Percentiles rank a stretch among this genome's conserved stretches.
Evolutionary conservation across 2,888 invertebrate genomes (phyloP).

Genomic region (Melikaiella ostensackeni): DNA sequence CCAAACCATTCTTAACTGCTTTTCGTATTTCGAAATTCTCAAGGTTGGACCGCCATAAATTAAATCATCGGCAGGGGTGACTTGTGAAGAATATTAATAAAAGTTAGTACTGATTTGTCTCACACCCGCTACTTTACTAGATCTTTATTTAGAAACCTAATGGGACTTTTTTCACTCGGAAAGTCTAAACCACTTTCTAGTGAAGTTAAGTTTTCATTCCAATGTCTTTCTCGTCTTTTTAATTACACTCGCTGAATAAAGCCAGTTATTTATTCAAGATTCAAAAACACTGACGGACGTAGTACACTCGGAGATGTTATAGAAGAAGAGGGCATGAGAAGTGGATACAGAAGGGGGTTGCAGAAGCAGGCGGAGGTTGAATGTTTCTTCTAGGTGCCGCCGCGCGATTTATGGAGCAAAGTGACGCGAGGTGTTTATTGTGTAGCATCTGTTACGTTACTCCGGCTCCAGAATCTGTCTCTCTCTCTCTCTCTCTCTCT

Average conservation of each 20-base stretch:
- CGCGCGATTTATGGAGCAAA: conserved; percentile 76
- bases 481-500: conserved; percentile 41
- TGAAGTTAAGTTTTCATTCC: too few species aligned
- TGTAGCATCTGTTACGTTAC: conserved; percentile 73
- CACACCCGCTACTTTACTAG: too few species aligned
- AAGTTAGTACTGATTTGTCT: too few species aligned
- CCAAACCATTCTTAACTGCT: too few species aligned
- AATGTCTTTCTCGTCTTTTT: background rate
- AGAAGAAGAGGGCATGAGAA: conserved; percentile 39
- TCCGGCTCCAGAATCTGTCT: conserved; percentile 47
- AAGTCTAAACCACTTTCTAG: too few species aligned
- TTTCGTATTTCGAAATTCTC: too few species aligned
- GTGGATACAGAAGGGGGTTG: conserved; percentile 32
- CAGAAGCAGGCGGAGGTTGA: conserved; percentile 62
- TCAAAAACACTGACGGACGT: conserved; percentile 14
- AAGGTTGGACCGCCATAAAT: too few species aligned
- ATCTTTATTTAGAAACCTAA: too few species aligned
- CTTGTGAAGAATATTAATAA: too few species aligned
- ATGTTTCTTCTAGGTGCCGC: conserved; percentile 75
- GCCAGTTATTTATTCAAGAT: conserved; percentile 29
- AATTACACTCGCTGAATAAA: conserved; percentile 6
- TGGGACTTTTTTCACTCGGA: too few species aligned
- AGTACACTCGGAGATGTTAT: conserved; percentile 21
- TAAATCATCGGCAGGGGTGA: too few species aligned
- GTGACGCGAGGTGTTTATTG: conserved; percentile 77